Evolutionary conservation across 2,888 invertebrate genomes (phyloP).

Genomic region (Cerastis leucographa): DNA sequence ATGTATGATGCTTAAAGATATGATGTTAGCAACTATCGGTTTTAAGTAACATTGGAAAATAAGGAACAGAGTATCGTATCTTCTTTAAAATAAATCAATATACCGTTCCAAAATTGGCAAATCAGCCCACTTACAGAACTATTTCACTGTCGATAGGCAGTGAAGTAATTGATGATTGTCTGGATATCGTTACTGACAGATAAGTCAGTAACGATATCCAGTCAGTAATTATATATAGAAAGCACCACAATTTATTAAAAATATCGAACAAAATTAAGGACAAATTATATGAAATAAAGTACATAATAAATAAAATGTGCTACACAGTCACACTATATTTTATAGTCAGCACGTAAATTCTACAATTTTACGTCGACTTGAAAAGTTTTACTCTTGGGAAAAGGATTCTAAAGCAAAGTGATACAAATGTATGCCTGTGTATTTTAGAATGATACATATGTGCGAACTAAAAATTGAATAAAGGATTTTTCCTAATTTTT

Average conservation of each 20-base stretch:
- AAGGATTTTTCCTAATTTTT: background rate
- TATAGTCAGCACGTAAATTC: slow-evolving; percentile 51
- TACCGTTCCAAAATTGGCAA: background rate
- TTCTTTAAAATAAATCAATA: slow-evolving; percentile 1
- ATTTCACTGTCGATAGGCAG: background rate
- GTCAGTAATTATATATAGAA: background rate
- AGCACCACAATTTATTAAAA: background rate
- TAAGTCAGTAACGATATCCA: background rate
- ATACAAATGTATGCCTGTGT: slow-evolving; percentile 35
- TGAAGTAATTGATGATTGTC: too few relatives aligned
- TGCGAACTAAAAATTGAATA: background rate
- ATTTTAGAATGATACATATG: slow-evolving; percentile 10
- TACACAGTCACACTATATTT: slow-evolving; percentile 42
- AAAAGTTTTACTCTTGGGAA: slow-evolving; percentile 44
- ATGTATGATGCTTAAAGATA: background rate
- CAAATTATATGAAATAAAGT: slow-evolving; percentile 25
- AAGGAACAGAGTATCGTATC: background rate
- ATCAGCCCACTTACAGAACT: background rate
- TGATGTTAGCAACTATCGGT: background rate
- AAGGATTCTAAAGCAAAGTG: slow-evolving; percentile 41
- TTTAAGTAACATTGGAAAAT: background rate
- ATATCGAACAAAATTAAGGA: slow-evolving; percentile 12
- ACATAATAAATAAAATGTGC: slow-evolving; percentile 43
- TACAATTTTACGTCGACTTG: slow-evolving; percentile 43
- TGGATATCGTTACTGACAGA: too few relatives aligned